Base-by-base conservation (phyloP, 2,888 invertebrate species). In the Empis livida region DNA sequence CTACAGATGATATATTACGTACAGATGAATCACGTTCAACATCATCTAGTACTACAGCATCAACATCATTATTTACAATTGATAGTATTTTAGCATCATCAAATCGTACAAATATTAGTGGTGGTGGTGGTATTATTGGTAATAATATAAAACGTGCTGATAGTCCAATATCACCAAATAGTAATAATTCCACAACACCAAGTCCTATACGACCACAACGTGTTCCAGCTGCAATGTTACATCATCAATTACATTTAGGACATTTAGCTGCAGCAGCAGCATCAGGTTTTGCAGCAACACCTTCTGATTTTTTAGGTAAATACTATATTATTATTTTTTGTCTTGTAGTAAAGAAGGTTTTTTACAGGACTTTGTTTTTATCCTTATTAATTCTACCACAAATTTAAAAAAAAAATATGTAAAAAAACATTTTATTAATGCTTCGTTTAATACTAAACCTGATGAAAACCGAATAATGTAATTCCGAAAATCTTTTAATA, bases 221-320 rank as follows among this genome's bases (percentile, higher is more conserved):
- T 45, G 67, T 67, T 49, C 65, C 69, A 45, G 66, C 70, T 43
- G 57, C 69, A 44, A 65, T 76, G 56, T 64, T 73, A 60, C 73
- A 74, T 61, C 74, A 73, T 63, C 75, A 75, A 43, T 59, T 77
- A 54, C 76, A 76, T 65, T 64, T 78, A 56, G 73, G 76, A 10
- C 83, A 83, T 58, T 71, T 83, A 54, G 71, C 81, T 61, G 74
- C 76, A 60, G 71, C 82, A 59, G 77, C 76, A 37, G 74, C 74
- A 10, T 71, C 72, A 10, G 73, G 75, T 16, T 82, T 81, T 59
- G 79, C 79, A 46, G 75, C 79, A 59, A 77, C 82, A 59, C 79
- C 82, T 41, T 78, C 87, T 23, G 88, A 89, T 65, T 83, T 89
- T 66, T 76, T 89, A 62, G 88, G 89, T 88, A 73, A 74, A 79